These are phyloP conservation scores for Lepidochrysops patricia DNA, from an alignment of 2,888 invertebrate genomes.

Conservation along the genomic window DNA sequence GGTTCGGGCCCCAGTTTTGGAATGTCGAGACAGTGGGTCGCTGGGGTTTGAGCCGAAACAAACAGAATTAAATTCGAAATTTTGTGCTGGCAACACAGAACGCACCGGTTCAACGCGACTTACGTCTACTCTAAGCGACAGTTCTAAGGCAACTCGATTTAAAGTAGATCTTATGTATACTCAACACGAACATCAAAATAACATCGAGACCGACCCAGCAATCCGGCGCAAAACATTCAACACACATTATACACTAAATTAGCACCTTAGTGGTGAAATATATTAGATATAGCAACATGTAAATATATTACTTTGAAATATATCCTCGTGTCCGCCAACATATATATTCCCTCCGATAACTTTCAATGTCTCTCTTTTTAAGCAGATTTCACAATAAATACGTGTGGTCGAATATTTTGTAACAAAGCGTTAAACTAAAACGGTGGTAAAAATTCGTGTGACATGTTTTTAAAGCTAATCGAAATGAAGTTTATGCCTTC, in stretches of 20 bases:
- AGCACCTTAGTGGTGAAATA: slow-evolving; percentile 65
- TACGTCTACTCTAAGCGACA: slow-evolving; percentile 7
- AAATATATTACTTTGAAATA: slow-evolving; percentile 32
- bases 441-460: slow-evolving; percentile 68
- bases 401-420: slow-evolving; percentile 38
- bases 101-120: slow-evolving; percentile 8
- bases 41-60: slow-evolving; percentile 2
- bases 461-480: slow-evolving; percentile 65
- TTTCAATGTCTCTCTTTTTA: not conserved
- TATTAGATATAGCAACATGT: slow-evolving; percentile 38
- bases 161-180: not conserved
- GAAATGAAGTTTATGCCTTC: slow-evolving; percentile 33
- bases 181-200: not conserved
- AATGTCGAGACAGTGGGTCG: slow-evolving; percentile 42
- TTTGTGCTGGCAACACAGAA: slow-evolving; percentile 11
- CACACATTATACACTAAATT: slow-evolving; percentile 46
- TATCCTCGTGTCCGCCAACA: slow-evolving; percentile 25
- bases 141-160: slow-evolving; percentile 10
- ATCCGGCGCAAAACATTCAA: slow-evolving; percentile 7
- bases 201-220: not conserved
- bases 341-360: slow-evolving; percentile 20
- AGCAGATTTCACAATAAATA: slow-evolving; percentile 23
- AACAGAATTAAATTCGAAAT: slow-evolving; percentile 5
- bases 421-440: slow-evolving; percentile 37
- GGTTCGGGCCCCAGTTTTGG: no score